Base-by-base conservation (phyloP, 2,797 vertebrate genomes). In the Neomorphus geoffroyi region DNA sequence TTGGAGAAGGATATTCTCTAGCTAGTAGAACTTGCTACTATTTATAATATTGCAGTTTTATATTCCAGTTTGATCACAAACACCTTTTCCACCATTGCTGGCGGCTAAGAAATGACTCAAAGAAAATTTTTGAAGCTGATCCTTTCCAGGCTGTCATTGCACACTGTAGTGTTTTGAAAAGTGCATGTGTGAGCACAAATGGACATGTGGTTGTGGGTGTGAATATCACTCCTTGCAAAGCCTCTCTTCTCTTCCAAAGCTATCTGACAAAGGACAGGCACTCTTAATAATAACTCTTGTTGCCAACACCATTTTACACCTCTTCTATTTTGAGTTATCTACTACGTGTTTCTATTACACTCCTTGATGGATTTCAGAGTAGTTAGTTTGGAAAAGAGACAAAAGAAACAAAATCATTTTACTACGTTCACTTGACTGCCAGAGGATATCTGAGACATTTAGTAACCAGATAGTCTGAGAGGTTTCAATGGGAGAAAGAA, bases 11-110 rank as follows among this genome's bases (percentile, higher is more conserved):
- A 39, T 45, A 56, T 33, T 53, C 22, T 70, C 24, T 19, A 65
- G 37, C 26, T 65, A 85, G 23, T 18, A 60, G 17, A 64, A 57
- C 48, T 94, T 64, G 6, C 9, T 81, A 24, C n/a, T 94, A 70
- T 94, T 90, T 92, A 73, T 80, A 75, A 54, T 37, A 60, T 41
- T 0, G 0, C 23, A 53, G 56, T 65, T 94, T 65, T 81, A 69
- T 39, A 62, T 86, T 86, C 90, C 62, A 56, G 39, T 88, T 94
- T 93, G 73, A 92, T 90, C 88, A 88, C 82, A 94, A 86, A 56
- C 70, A 84, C 86, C 60, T 86, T 79, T 86, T 60, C 70, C 78
- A 91, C 48, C 83, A 67, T n/a, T 77, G 32, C 86, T 91, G 53
- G 43, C 92, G 39, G 80, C 54, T 86, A 66, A 87, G 56, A 91